A percentile compares a stretch with the other conserved stretches of the same genome.
These are phyloP conservation scores for Creontiades dilutus DNA, from an alignment of 2,888 invertebrate genomes.

Conservation along the genomic window DNA sequence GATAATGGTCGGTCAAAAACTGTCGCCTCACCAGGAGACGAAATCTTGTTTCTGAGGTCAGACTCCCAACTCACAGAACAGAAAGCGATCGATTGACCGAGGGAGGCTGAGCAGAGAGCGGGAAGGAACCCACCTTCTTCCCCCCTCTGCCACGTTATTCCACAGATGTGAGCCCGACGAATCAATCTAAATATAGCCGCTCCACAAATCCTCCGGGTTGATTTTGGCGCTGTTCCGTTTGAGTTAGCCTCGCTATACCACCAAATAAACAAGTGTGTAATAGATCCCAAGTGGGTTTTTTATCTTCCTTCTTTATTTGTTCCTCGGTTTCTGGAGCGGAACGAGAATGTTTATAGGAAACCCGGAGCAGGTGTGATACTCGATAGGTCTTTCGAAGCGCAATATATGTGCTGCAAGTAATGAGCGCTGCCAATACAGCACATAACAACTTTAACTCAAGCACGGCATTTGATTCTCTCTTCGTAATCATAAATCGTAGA, in stretches of 20 bases:
- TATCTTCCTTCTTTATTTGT: background rate
- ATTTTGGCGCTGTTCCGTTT: constrained; percentile 26
- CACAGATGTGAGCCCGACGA: constrained; percentile 32
- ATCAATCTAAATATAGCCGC: constrained; percentile 10
- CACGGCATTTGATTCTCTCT: too few relatives aligned
- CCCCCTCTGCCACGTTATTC: background rate
- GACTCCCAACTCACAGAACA: background rate
- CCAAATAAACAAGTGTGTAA: constrained; percentile 46
- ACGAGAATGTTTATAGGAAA: background rate
- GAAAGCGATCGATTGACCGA: constrained; percentile 19
- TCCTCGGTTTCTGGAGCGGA: background rate
- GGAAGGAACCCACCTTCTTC: background rate
- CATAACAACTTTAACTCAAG: too few relatives aligned
- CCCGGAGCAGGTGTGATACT: background rate
- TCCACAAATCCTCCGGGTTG: constrained; percentile 38
- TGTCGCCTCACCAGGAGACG: background rate
- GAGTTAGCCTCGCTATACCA: constrained; percentile 17
- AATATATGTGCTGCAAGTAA: too few relatives aligned
- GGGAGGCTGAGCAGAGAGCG: constrained; percentile 17
- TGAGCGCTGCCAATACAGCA: too few relatives aligned
- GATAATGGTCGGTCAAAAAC: too few relatives aligned
- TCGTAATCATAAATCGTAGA: too few relatives aligned
- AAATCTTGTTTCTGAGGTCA: background rate
- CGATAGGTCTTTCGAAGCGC: background rate
- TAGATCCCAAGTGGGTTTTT: constrained; percentile 1